Evolutionary conservation across 53 echinoderm and acorn worm genomes (phyloP), one percentile per base, ranked within the genome.

Genomic region (Holothuria leucospilota): DNA sequence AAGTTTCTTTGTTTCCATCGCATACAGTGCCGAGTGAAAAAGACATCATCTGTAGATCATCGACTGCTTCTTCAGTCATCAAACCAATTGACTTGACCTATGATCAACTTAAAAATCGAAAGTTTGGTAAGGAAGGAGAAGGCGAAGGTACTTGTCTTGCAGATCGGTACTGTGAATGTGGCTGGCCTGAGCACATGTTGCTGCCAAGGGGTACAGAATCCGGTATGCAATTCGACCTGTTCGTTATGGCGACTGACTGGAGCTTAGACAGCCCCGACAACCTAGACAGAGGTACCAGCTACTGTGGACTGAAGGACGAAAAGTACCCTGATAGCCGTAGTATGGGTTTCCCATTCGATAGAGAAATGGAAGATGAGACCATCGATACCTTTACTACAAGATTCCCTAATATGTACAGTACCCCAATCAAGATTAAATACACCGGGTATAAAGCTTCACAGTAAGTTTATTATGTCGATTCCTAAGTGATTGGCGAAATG

Each of bases 271-370:
- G 59, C 34, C 77, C 84, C 0, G 92, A 84, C 41, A 59, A 87
- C 27, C 59, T 91, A 8, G 86, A 90, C 62, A 81, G 79, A 59
- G 90, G 90, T 71, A 86, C 90, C 29, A 91, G 92, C 78, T 91
- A 91, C 85, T 91, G 92, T 84, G 92, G 88, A 49, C 77, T 84
- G n/a, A 74, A 59, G 29, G 49, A 84, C 62, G 34, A 85, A 15
- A 72, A 25, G 39, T 91, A 91, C 78, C 92, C 91, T 28, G 92
- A 91, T 51, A 70, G 84, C 25, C 88, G 85, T 2, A 51, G 82
- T 7, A 91, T 91, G 92, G 92, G 92, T 41, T 91, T 84, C 62
- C 92, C 92, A 13, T 91, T 91, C 39, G 92, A 90, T 41, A 86
- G 90, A 29, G 70, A 70, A 61, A 39, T 90, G 27, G 30, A 20